phyloP scores from a whole-genome alignment of 2,113 vertebrate species.

The Donacobius atricapilla region DNA sequence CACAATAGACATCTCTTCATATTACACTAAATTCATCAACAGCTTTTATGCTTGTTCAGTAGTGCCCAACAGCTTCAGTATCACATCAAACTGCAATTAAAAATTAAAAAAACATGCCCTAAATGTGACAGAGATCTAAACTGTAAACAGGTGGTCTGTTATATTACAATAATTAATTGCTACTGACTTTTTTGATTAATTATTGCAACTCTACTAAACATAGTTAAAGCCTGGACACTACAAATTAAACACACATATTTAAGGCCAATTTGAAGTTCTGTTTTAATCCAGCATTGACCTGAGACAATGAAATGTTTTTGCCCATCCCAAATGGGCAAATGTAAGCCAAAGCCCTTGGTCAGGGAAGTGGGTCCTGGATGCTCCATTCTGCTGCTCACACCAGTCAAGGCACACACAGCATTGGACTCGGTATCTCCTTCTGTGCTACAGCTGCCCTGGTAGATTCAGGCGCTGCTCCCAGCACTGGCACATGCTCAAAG shows the following conservation, averaged over 20 bases:
- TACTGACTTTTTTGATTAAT: background rate
- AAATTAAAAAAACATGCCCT: background rate
- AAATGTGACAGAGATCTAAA: background rate
- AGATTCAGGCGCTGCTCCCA: background rate
- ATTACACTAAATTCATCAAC: background rate
- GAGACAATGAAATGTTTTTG: background rate
- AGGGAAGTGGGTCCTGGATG: fast-evolving
- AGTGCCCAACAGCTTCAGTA: background rate
- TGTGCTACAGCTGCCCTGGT: background rate
- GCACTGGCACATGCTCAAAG: background rate
- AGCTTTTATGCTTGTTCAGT: slow-evolving; percentile 14
- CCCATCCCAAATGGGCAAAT: background rate
- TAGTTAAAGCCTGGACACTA: background rate
- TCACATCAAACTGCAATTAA: background rate
- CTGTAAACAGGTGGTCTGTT: fast-evolving
- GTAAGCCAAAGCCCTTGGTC: fast-evolving
- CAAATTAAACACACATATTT: background rate
- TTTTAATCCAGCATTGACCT: background rate
- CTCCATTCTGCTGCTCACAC: background rate
- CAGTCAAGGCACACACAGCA: background rate
- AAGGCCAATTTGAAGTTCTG: background rate
- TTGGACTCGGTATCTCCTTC: fast-evolving
- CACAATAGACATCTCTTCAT: background rate
- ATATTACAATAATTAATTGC: background rate
- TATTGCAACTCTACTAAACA: background rate